Evolutionary conservation across 2,888 invertebrate species (phyloP).

Genomic region (Stegophylla sp.): DNA sequence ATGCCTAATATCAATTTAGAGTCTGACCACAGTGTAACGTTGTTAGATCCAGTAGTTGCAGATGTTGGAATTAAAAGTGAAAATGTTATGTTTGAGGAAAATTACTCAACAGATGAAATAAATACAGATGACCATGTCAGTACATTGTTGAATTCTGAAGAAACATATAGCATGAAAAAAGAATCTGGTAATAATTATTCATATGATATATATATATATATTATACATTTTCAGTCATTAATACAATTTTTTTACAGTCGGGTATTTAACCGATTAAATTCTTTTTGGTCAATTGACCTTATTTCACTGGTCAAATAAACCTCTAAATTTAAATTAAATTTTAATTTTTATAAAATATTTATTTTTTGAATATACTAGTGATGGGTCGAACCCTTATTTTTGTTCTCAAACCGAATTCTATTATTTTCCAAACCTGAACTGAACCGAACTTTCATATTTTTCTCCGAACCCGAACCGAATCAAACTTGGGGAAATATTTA

Average conservation of each 20-base stretch:
- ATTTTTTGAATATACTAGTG: no score
- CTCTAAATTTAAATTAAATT: background rate
- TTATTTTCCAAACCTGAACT: no score
- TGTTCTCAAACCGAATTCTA: background rate
- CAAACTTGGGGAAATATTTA: no score
- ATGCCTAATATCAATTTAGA: background rate
- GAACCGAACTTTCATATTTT: no score
- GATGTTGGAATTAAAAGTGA: background rate
- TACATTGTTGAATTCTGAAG: background rate
- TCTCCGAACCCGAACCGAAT: no score
- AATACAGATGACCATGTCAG: background rate
- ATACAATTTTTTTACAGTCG: no score
- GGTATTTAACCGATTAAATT: no score
- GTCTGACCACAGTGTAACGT: background rate
- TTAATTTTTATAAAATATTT: no score
- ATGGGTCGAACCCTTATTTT: no score
- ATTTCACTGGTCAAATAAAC: background rate
- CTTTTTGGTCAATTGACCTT: background rate
- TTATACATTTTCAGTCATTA: background rate
- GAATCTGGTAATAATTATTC: slow-evolving; percentile 20
- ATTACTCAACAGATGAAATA: background rate
- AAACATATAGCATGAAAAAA: background rate
- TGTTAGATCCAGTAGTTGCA: background rate
- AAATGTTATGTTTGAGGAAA: background rate
- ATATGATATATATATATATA: background rate